Evolutionary conservation across 2,888 invertebrate species (phyloP), one percentile per base, ranked within the genome.

Genomic region (Acleris cristana): DNA sequence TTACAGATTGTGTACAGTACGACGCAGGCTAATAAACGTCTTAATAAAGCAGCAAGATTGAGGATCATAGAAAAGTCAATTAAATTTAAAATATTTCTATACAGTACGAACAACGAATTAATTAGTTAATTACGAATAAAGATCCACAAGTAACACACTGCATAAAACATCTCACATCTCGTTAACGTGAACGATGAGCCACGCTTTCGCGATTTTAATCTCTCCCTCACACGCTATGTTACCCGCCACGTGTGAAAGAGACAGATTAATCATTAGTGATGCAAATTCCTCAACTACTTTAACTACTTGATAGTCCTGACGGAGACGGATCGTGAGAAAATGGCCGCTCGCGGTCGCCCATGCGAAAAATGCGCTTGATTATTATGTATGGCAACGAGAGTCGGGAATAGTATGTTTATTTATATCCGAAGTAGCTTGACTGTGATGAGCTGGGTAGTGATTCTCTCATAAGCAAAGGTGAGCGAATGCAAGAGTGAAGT

Each of bases 211-310:
- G 77, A 73, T 77, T 79, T 73, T 70, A 72, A 73, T 81, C 77
- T 79, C 73, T 78, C 78, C 75, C 74, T 77, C 78, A 73, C 79
- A 76, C 75, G 71, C 71, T 34, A 63, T 68, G 51, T 70, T 71
- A 34, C 56, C 45, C 30, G 71, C 63, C 69, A 74, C 73, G 71
- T 65, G 71, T 72, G 72, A 83, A 78, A 78, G 85, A 82, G 78
- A 78, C 68, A 70, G 71, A 68, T 65, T 55, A 71, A 73, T 77
- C 73, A 82, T 81, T 84, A 87, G 82, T 78, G 79, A 87, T 87
- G 86, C 81, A 85, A 87, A 89, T 88, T 85, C 86, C 81, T 83
- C 73, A 72, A 79, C 84, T 83, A 81, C 79, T 87, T 83, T 74
- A 72, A 79, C 84, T 83, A 82, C 79, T 87, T 88, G 84, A 83